A percentile compares a stretch with the other conserved stretches of the same genome.
Evolutionary conservation across 2,113 vertebrate genomes (phyloP).

Genomic region (Caranx ignobilis): DNA sequence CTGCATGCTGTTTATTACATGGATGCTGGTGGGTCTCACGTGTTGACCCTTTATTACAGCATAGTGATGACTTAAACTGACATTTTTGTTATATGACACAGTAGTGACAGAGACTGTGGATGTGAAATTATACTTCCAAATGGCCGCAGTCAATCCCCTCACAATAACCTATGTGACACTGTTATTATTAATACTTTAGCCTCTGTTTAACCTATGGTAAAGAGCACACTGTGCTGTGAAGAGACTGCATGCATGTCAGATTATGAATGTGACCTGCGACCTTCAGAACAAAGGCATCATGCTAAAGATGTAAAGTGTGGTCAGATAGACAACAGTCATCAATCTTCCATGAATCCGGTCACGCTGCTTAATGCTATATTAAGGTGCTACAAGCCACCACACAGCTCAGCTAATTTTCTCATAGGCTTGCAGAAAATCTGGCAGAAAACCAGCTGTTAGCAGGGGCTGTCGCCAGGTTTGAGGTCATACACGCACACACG

Average conservation of each 20-base stretch:
- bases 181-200: conserved; percentile 9
- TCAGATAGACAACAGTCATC: conserved; percentile 56
- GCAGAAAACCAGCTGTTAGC: conserved; percentile 65
- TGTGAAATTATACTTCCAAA: not conserved
- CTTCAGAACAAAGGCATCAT: conserved; percentile 29
- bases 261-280: conserved; percentile 14
- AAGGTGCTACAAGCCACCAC: conserved; percentile 50
- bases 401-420: conserved; percentile 68
- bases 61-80: not conserved
- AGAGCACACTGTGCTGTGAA: conserved; percentile 1
- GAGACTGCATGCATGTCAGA: conserved; percentile 5
- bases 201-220: conserved; percentile 7
- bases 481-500: conserved; percentile 40
- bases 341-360: conserved; percentile 52
- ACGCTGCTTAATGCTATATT: conserved; percentile 55
- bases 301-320: conserved; percentile 42
- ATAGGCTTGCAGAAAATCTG: conserved; percentile 69
- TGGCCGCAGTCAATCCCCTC: not conserved
- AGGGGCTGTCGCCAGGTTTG: conserved; percentile 42
- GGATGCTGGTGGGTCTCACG: conserved; percentile 21
- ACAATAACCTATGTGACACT: not conserved
- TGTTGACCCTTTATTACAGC: conserved; percentile 11
- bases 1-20: conserved; percentile 25
- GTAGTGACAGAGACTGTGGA: not conserved
- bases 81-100: not conserved